Conservation (phyloP, 2,113 vertebrate genomes). For the Abramis brama region DNA sequence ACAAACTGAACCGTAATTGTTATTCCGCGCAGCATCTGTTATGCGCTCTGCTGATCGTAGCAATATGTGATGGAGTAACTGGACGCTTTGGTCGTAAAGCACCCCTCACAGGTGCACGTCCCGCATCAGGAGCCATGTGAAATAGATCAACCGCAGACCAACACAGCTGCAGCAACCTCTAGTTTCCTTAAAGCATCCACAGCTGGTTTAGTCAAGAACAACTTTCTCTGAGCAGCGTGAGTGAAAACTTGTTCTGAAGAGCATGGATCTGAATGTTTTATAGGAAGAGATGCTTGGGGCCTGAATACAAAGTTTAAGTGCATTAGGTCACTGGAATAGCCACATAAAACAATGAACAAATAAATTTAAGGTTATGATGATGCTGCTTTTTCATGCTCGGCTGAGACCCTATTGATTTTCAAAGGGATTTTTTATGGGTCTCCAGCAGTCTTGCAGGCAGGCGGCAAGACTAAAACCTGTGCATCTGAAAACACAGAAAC, state of each 20-base stretch:
- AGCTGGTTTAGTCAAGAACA: constrained; percentile 15
- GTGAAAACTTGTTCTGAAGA: constrained; percentile 13
- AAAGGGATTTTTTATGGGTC: constrained; percentile 64
- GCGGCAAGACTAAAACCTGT: neutral
- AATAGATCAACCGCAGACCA: constrained; percentile 35
- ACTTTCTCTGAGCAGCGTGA: neutral
- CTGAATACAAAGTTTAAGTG: constrained; percentile 41
- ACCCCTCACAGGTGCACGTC: constrained; percentile 32
- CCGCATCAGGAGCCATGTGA: constrained; percentile 8
- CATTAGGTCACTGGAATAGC: constrained; percentile 55
- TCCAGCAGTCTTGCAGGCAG: constrained; percentile 42
- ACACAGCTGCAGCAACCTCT: neutral
- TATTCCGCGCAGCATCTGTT: constrained; percentile 40
- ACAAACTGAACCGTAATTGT: constrained; percentile 45
- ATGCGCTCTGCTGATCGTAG: constrained; percentile 39
- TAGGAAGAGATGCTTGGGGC: neutral
- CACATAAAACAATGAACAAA: constrained; percentile 63
- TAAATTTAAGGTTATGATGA: constrained; percentile 65
- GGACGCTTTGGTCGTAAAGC: constrained; percentile 12
- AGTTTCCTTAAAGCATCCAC: neutral
- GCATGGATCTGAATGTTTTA: neutral
- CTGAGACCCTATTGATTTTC: constrained; percentile 71
- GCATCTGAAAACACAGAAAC: neutral
- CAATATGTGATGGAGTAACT: constrained; percentile 45
- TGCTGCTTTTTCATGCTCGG: constrained; percentile 63